A percentile compares a stretch with the other conserved stretches of the same genome.
Evolutionary conservation across 2,113 vertebrate genomes (phyloP).

Genomic region (Caranx melampygus): DNA sequence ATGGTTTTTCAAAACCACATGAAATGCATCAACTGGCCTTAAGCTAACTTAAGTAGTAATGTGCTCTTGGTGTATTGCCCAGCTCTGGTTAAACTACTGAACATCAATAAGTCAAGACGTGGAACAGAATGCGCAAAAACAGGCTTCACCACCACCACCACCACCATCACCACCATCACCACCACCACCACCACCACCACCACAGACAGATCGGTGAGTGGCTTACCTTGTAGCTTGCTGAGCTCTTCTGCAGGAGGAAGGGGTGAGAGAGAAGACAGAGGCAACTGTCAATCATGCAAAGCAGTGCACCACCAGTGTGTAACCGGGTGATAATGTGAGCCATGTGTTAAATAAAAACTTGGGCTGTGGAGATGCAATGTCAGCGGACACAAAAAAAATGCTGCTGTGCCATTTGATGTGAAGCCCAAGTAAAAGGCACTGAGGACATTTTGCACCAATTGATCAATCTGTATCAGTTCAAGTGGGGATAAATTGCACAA

Average conservation of each 20-base stretch:
- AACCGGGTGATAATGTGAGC: slow-evolving; percentile 51
- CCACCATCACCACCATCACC: slow-evolving; percentile 66
- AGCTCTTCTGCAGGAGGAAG: slow-evolving; percentile 81
- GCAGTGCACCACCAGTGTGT: slow-evolving; percentile 66
- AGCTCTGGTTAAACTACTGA: slow-evolving; percentile 44
- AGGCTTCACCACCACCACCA: slow-evolving; percentile 45
- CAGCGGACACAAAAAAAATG: slow-evolving; percentile 9
- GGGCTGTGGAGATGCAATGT: background rate
- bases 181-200: slow-evolving; percentile 70
- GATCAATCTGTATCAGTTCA: background rate
- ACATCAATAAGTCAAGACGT: slow-evolving; percentile 9
- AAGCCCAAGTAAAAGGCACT: background rate
- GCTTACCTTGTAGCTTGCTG: slow-evolving; percentile 85
- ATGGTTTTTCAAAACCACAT: background rate
- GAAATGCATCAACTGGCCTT: background rate
- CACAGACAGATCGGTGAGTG: slow-evolving; percentile 69
- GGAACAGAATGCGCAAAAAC: slow-evolving; percentile 41
- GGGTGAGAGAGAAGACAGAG: slow-evolving; percentile 80
- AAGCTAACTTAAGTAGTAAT: background rate
- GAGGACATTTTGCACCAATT: background rate
- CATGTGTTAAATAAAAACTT: slow-evolving; percentile 33
- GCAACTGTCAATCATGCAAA: slow-evolving; percentile 87
- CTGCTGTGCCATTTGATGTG: background rate
- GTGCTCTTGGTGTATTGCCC: slow-evolving; percentile 40
- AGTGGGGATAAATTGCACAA: background rate